Conservation (phyloP, 2,888 invertebrate species). For the Eristalis arbustorum region DNA sequence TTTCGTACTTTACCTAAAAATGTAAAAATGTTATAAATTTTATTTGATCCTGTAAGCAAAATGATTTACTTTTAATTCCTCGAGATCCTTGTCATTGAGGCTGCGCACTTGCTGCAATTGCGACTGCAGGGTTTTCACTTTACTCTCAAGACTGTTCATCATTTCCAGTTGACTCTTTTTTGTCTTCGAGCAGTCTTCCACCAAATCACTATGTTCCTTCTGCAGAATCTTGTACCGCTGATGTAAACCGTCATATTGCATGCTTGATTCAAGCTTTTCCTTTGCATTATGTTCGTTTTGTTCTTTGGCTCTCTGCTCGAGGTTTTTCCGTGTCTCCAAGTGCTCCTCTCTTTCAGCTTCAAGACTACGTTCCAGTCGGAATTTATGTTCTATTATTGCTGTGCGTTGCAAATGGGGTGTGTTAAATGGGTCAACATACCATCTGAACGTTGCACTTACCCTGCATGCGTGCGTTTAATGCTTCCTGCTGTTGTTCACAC, state of each 20-base stretch:
- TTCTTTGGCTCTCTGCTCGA: conserved; percentile 81
- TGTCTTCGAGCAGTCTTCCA: conserved; percentile 80
- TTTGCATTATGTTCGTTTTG: conserved; percentile 81
- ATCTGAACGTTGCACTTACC: conserved; percentile 78
- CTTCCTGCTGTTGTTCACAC: conserved; percentile 83
- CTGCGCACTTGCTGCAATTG: conserved; percentile 80
- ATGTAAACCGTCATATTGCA: conserved; percentile 82
- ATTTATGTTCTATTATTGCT: conserved; percentile 84
- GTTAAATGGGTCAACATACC: conserved; percentile 45
- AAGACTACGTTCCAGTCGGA: conserved; percentile 82
- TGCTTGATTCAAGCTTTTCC: conserved; percentile 80
- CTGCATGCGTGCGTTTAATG: conserved; percentile 83
- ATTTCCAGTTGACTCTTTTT: conserved; percentile 81
- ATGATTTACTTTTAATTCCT: conserved; percentile 79
- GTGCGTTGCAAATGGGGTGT: conserved; percentile 38
- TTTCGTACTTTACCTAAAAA: conserved; percentile 76
- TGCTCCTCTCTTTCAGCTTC: conserved; percentile 82
- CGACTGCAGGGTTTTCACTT: conserved; percentile 80
- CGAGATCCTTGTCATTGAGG: conserved; percentile 77
- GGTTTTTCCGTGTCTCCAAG: conserved; percentile 81
- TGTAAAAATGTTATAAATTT: background rate
- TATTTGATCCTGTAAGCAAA: background rate
- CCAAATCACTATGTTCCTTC: conserved; percentile 82
- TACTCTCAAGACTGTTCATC: conserved; percentile 80
- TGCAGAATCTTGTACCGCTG: conserved; percentile 82